These are phyloP conservation scores for Malthinus seriepunctatus DNA, from an alignment of 2,888 invertebrate genomes.

Conservation along the genomic window DNA sequence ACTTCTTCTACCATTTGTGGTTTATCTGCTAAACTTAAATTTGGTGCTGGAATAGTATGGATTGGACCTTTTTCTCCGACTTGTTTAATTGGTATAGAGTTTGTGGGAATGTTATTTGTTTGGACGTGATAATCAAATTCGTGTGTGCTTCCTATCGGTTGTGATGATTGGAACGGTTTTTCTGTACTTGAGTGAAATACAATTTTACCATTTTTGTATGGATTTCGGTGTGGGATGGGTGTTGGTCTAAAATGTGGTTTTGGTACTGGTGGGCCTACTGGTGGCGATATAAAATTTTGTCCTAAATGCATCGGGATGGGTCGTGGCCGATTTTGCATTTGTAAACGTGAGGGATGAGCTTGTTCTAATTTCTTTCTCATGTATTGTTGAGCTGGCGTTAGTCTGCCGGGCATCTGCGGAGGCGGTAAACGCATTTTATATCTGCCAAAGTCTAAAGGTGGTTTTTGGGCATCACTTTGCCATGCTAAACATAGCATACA, in stretches of 20 bases:
- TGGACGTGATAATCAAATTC: slow-evolving; percentile 51
- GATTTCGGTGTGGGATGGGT: slow-evolving; percentile 35
- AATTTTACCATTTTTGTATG: slow-evolving; percentile 40
- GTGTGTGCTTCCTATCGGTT: slow-evolving; percentile 38
- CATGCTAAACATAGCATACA: neutral
- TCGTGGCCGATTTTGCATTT: slow-evolving; percentile 18
- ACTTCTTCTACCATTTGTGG: slow-evolving; percentile 58
- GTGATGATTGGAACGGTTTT: slow-evolving; percentile 30
- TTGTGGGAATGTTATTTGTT: slow-evolving; percentile 49
- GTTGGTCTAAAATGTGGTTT: neutral
- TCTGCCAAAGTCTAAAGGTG: slow-evolving; percentile 15
- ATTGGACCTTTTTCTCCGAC: slow-evolving; percentile 69
- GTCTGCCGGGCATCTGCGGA: slow-evolving; percentile 42
- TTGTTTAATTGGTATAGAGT: slow-evolving; percentile 50
- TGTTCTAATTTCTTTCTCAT: slow-evolving; percentile 39
- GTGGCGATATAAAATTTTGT: slow-evolving; percentile 19
- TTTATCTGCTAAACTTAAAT: slow-evolving; percentile 70
- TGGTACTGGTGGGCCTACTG: slow-evolving; percentile 13
- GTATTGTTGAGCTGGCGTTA: slow-evolving; percentile 42
- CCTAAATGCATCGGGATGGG: slow-evolving; percentile 34
- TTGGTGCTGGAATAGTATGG: slow-evolving; percentile 85
- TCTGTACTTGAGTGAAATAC: slow-evolving; percentile 13
- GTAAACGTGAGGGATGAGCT: slow-evolving; percentile 18
- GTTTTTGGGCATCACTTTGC: slow-evolving; percentile 7
- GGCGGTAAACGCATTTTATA: slow-evolving; percentile 47